These are phyloP conservation scores for Ophiodon elongatus DNA, from an alignment of 2,113 vertebrate genomes.

Conservation along the genomic window DNA sequence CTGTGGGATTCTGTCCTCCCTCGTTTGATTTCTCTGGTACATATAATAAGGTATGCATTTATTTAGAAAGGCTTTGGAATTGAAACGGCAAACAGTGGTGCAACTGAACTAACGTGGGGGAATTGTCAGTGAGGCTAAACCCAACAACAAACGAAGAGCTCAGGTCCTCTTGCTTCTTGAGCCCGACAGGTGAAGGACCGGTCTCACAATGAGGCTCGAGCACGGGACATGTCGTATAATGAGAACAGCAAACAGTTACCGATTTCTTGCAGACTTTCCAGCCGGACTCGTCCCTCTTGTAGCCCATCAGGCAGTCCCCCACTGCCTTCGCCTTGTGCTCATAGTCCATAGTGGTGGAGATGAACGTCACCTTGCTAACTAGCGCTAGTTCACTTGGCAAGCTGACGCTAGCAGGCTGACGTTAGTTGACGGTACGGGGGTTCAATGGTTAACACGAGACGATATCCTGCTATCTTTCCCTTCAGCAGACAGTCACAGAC, in stretches of 20 bases:
- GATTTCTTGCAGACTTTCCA: constrained; percentile 89
- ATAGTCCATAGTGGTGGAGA: constrained; percentile 80
- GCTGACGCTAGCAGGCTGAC: not conserved
- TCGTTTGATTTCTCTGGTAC: too few relatives aligned
- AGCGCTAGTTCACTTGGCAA: not conserved
- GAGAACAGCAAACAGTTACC: constrained; percentile 77
- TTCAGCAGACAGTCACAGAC: not conserved
- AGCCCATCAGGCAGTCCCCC: constrained; percentile 83
- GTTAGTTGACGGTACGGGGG: not conserved
- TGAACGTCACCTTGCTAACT: not conserved
- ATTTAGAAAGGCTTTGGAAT: too few relatives aligned
- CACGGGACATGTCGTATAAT: not conserved
- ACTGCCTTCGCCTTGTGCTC: constrained; percentile 74
- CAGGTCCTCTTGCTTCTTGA: too few relatives aligned
- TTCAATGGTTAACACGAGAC: not conserved
- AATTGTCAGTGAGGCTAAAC: too few relatives aligned
- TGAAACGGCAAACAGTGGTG: too few relatives aligned
- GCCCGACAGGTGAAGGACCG: too few relatives aligned
- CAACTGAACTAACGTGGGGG: too few relatives aligned
- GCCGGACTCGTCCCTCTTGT: constrained; percentile 86
- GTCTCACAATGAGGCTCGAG: too few relatives aligned
- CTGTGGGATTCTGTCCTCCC: too few relatives aligned
- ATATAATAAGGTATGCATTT: too few relatives aligned
- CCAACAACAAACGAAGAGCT: not conserved
- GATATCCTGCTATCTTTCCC: not conserved